phyloP scores from a whole-genome alignment of 1,140 invertebrate genomes.

The Andricus grossulariae region DNA sequence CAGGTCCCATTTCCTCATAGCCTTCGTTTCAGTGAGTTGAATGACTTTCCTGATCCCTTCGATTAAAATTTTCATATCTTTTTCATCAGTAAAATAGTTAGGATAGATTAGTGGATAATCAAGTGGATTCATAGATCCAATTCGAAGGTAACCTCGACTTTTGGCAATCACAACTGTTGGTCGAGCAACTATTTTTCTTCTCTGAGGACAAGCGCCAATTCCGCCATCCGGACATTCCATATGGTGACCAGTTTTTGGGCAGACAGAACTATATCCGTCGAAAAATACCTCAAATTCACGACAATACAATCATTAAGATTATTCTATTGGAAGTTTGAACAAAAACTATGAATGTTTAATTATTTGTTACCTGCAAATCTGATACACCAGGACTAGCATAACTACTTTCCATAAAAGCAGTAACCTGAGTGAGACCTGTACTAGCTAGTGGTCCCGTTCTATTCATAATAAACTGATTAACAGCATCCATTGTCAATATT shows the following conservation, averaged over 20 bases:
- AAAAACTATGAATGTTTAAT: no score
- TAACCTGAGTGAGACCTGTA: slow-evolving; percentile 75
- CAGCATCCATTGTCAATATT: slow-evolving; percentile 62
- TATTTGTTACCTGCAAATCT: slow-evolving; percentile 45
- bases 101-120: slow-evolving; percentile 83
- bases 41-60: slow-evolving; percentile 73
- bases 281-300: slow-evolving; percentile 66
- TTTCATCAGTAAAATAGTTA: slow-evolving; percentile 77
- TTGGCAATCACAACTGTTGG: slow-evolving; percentile 64
- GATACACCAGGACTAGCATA: slow-evolving; percentile 61
- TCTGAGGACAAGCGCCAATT: slow-evolving; percentile 54
- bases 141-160: slow-evolving; percentile 65
- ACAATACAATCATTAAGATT: no score
- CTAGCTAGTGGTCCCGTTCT: slow-evolving; percentile 71
- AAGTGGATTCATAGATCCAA: slow-evolving; percentile 77
- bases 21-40: slow-evolving; percentile 64
- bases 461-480: slow-evolving; percentile 68
- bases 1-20: slow-evolving; percentile 74
- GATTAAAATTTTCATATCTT: slow-evolving; percentile 75
- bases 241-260: slow-evolving; percentile 63
- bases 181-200: slow-evolving; percentile 65
- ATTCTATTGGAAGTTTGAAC: no score
- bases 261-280: slow-evolving; percentile 69
- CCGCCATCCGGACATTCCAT: slow-evolving; percentile 66
- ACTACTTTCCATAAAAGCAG: slow-evolving; percentile 69